Evolutionary conservation across 1,140 invertebrate species (phyloP).

Genomic region (Cydia splendana): DNA sequence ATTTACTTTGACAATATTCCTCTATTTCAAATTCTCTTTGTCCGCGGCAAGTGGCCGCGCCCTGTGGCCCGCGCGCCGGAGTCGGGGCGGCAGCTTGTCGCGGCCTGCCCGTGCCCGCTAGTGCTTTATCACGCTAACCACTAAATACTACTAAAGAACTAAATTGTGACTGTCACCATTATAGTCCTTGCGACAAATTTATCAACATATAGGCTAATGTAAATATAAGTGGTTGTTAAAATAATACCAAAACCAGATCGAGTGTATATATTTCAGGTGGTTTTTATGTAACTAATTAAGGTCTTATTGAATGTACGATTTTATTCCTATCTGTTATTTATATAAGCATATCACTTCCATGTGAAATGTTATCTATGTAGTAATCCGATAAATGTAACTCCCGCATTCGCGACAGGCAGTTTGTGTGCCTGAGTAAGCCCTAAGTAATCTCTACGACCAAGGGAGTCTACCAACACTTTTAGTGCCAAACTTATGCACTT

Average conservation of each 20-base stretch:
- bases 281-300: not conserved
- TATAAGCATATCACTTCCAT: not conserved
- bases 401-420: not conserved
- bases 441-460: not conserved
- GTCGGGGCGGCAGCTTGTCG: too few relatives aligned
- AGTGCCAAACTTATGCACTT: not conserved
- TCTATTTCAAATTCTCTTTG: too few relatives aligned
- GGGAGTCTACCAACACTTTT: not conserved
- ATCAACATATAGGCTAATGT: slow-evolving; percentile 23
- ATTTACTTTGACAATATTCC: too few relatives aligned
- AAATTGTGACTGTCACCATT: not conserved
- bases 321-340: slow-evolving; percentile 8
- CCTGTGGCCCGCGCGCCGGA: too few relatives aligned
- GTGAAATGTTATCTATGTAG: not conserved
- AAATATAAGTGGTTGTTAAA: slow-evolving; percentile 40
- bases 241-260: slow-evolving; percentile 60
- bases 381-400: not conserved
- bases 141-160: not conserved
- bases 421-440: not conserved
- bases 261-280: slow-evolving; percentile 38
- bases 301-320: slow-evolving; percentile 12
- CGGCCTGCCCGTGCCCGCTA: not conserved
- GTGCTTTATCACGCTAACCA: not conserved
- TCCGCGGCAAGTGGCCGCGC: too few relatives aligned
- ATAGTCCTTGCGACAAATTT: not conserved